Evolutionary conservation across 2,888 invertebrate species (phyloP), one percentile per base, ranked within the genome.

Genomic region (Epicampocera succincta): DNA sequence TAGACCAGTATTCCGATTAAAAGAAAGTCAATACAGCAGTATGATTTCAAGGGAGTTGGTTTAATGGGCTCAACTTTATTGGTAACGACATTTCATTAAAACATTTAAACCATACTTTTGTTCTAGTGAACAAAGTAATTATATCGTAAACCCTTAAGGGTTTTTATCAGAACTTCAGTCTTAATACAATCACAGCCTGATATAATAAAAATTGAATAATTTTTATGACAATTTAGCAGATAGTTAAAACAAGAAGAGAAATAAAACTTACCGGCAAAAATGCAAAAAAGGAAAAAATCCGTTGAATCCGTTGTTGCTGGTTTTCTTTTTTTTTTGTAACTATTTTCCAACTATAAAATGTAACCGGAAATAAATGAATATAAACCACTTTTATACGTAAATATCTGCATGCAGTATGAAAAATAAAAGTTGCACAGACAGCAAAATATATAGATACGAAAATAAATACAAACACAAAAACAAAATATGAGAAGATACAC

Each of bases 331-430:
- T 44, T 46, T 71, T 66, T 46, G 17, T 52, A 60, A 60, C 38
- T 60, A 33, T 60, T n/a, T 66, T 60, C 52, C 66, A 72, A 33
- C 54, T 73, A 69, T 58, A 83, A 80, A 73, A 73, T 80, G 82
- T 80, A 77, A 80, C 77, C 80, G 76, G 82, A 83, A 75, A 75
- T 83, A 52, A 46, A 65, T 46, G 74, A 72, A 74, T 74, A 82
- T 71, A 76, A 80, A 80, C 68, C 56, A 75, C 80, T 80, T 58
- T 58, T 48, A 48, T 50, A 56, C 74, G 42, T 48, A 52, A 40
- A 74, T 48, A 65, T 33, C 33, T 19, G 60, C 52, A 52, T 65
- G 63, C 71, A 71, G 69, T 56, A 56, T 44, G 38, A 1, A 33
- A 33, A 33, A 33, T 8, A 33, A 60, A 52, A 71, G 21, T 72